Conservation (phyloP, 2,113 vertebrate genomes). For the Antennarius striatus region DNA sequence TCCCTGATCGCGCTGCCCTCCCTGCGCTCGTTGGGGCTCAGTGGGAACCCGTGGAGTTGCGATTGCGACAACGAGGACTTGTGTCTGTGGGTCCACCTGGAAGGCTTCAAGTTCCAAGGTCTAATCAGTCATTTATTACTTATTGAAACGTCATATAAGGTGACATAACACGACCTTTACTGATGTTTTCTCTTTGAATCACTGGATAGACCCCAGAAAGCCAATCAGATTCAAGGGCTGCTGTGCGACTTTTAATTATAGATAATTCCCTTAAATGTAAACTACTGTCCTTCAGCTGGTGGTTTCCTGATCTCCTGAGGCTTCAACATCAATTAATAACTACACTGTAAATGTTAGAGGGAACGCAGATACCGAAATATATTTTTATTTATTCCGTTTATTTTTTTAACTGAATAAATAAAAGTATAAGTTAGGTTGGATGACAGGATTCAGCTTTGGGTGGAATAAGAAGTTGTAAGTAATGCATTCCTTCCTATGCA, state of each 20-base stretch:
- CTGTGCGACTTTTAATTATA: constrained; percentile 22
- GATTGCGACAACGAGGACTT: constrained; percentile 92
- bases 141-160: neutral
- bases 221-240: neutral
- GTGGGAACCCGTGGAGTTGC: constrained; percentile 92
- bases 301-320: neutral
- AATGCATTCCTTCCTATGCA: too few relatives aligned
- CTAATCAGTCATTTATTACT: neutral
- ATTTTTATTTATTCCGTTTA: too few relatives aligned
- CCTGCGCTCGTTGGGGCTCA: constrained; percentile 86
- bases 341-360: neutral
- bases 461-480: too few relatives aligned
- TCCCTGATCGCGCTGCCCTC: constrained; percentile 81
- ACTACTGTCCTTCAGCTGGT: constrained; percentile 13
- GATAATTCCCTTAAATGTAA: constrained; percentile 34
- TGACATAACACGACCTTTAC: neutral
- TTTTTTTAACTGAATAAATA: too few relatives aligned
- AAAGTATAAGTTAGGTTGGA: too few relatives aligned
- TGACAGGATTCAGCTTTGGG: too few relatives aligned
- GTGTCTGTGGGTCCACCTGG: constrained; percentile 86
- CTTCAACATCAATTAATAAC: too few relatives aligned
- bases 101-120: constrained; percentile 90
- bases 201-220: neutral
- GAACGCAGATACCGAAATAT: too few relatives aligned
- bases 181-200: neutral